Base-by-base conservation (phyloP, 2,797 vertebrate species). In the Megaceryle alcyon region DNA sequence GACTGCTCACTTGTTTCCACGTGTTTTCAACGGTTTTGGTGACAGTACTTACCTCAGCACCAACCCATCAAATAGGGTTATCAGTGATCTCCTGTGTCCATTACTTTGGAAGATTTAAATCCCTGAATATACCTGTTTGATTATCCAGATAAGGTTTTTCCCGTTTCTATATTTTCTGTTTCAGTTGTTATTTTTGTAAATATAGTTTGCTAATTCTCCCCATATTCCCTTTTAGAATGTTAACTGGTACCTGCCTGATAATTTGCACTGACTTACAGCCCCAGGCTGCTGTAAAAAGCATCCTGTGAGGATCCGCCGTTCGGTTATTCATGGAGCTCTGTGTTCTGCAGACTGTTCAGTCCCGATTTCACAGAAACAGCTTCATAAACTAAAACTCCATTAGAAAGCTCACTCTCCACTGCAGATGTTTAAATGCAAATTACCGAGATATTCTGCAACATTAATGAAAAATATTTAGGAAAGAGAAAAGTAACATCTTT, bases 401-500 rank as follows among this genome's bases (percentile, higher is more conserved):
- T 68, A 82, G 54, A 86, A 90, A 85, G 8, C 49, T 81, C 86
- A 81, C 35, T 85, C 35, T 69, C 25, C 54, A 59, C 53, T 59
- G 57, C 57, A 85, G 63, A 82, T 37, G 7, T 85, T 92, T 90
- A 65, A 87, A 92, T 69, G 57, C 9, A 87, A 90, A 89, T 75
- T 71, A 84, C 33, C 46, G 61, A 71, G 25, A 51, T 63, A 85
- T 33, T 72, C 33, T 75, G 44, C 54, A 95, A 64, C 7, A 48
- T 46, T 64, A 71, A 63, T 51, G 41, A 83, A 90, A 91, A 89
- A 69, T 71, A 75, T 87, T 88, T 75, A 75, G 39, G 31, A 61
- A 77, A 69, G 28, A 56, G 4, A 59, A 82, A 88, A 77, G 53
- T 41, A 86, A 48, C 15, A 65, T 35, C 26, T 86, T 90, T 68